Conservation (phyloP, 2,113 vertebrate species). For the Stercorarius parasiticus region DNA sequence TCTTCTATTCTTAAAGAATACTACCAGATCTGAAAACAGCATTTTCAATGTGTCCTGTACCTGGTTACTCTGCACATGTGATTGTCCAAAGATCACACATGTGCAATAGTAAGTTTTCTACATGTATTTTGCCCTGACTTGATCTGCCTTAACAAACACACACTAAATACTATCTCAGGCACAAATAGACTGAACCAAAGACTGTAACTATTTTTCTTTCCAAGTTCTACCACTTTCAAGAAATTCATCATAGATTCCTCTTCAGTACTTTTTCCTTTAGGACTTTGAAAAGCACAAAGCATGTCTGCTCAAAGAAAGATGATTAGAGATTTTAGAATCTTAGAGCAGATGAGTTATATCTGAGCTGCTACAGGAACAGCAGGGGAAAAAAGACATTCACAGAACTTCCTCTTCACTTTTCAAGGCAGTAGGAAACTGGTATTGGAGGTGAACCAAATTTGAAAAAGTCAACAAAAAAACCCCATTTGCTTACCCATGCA, state of each 20-base stretch:
- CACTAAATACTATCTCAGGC: neutral
- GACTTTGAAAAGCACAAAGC: neutral
- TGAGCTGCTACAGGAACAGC: neutral
- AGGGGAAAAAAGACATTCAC: neutral
- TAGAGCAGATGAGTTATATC: neutral
- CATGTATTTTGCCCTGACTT: neutral
- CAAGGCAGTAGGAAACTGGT: neutral
- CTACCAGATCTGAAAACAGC: neutral
- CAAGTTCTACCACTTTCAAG: neutral
- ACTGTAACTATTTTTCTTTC: neutral
- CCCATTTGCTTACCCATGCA: neutral
- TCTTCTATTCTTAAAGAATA: neutral
- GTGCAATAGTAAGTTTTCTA: neutral
- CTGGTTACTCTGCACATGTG: neutral
- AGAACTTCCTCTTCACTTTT: neutral
- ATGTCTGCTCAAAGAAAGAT: neutral
- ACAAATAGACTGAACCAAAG: neutral
- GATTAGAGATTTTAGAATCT: neutral
- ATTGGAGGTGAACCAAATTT: neutral
- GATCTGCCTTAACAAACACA: neutral
- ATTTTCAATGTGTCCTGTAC: neutral
- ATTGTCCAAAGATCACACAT: neutral
- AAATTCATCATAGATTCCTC: neutral
- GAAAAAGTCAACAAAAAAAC: neutral
- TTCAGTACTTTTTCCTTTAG: neutral